Conservation (phyloP, 2,888 invertebrate species). For the Drosophila suboccidentalis region DNA sequence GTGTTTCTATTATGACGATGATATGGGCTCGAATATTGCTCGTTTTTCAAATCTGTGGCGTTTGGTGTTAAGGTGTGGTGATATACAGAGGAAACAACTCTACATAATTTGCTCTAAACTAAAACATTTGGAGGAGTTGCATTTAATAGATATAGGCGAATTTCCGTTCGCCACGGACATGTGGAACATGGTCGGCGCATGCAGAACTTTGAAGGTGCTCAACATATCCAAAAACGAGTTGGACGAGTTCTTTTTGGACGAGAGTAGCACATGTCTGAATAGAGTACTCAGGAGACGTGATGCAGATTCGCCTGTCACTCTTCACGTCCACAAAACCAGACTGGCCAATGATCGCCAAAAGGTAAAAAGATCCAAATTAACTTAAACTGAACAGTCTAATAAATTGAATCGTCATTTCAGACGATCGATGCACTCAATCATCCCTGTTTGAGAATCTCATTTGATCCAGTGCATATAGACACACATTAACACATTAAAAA, state of each 20-base stretch:
- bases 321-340: not conserved
- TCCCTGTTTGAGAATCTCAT: conserved; percentile 1
- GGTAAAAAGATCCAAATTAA: not conserved
- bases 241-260: not conserved
- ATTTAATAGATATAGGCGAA: not conserved
- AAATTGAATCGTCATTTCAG: not conserved
- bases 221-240: conserved; percentile 8
- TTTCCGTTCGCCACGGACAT: not conserved
- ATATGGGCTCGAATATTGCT: not conserved
- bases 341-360: conserved; percentile 1
- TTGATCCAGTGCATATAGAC: not conserved
- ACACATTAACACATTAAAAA: no score
- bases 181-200: conserved; percentile 4
- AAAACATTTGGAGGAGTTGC: conserved; percentile 6
- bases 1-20: not conserved
- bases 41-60: conserved; percentile 7
- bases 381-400: no score
- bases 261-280: not conserved
- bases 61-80: conserved; percentile 2
- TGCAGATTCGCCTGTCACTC: not conserved
- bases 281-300: not conserved
- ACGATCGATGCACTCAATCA: conserved; percentile 5
- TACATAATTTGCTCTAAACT: not conserved
- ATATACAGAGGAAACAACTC: not conserved
- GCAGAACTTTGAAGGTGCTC: not conserved